Base-by-base conservation (phyloP, 2,113 vertebrate species). In the Ptilorrhoa leucosticta region DNA sequence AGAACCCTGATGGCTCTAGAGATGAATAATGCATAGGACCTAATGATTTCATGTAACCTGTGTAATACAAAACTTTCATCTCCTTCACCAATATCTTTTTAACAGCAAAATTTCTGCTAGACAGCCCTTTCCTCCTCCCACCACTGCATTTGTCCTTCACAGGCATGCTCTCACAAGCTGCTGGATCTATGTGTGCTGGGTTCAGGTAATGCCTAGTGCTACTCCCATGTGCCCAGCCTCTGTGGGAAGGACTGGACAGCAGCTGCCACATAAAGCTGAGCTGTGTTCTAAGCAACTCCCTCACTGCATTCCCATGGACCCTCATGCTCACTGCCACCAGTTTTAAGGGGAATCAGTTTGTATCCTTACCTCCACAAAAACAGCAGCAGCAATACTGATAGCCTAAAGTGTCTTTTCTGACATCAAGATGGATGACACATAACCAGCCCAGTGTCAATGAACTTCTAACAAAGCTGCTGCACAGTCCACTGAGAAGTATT, bases 231-330 rank as follows among this genome's bases (percentile, higher is more conserved):
- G 10, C 9, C 28, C 26, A 64, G 60, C 4, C 35, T 10, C 17
- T 2, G 2, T 4, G 1, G 14, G 21, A 50, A 72, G 2, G 22
- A 21, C 28, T n/a, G 37, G 40, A 6, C 31, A 60, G 48, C 35
- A 75, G 48, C 31, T 2, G 1, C 51, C 2, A 0, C 44, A 24
- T 0, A 0, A 30, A 37, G 42, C 42, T 40, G 9, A 76, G n/a
- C 28, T 0, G 0, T 15, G 22, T 7, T 68, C 40, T 37, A 31
- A 30, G 48, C 44, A 71, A 8, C 22, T 8, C 35, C 35, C 28
- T 69, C 23, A 20, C 8, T 9, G 5, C 45, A 18, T 53, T 27
- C 17, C 39, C 76, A n/a, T 2, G 4, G 30, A 54, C 9, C 6
- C 6, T 19, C 3, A 1, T 17, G 30, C 28, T 33, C 63, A 50